Evolutionary conservation across 2,797 vertebrate species (phyloP).

Genomic region (Phoebastria nigripes): DNA sequence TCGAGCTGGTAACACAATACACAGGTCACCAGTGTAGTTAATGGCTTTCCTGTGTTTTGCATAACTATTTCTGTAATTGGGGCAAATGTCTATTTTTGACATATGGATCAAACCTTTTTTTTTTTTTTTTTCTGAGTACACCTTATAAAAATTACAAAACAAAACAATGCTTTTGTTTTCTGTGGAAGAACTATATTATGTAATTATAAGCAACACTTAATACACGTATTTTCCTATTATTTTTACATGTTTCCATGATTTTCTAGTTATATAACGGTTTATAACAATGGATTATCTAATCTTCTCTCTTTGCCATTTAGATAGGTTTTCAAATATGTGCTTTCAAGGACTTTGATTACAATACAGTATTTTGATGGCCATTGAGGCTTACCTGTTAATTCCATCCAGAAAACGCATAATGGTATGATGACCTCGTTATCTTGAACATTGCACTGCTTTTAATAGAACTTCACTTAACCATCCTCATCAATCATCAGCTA

Average conservation of each 20-base stretch:
- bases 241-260: neutral
- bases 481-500: neutral
- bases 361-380: neutral
- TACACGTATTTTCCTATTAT: neutral
- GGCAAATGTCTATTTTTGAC: neutral
- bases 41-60: neutral
- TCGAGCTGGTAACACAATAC: neutral
- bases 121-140: neutral
- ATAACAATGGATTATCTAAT: neutral
- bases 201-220: neutral
- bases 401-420: conserved; percentile 27
- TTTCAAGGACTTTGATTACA: conserved; percentile 27
- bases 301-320: neutral
- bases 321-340: neutral
- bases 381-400: neutral
- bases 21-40: neutral
- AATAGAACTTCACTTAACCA: neutral
- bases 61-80: neutral
- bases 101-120: neutral
- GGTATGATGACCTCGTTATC: neutral
- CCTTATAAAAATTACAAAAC: neutral
- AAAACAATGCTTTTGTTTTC: neutral
- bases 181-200: neutral
- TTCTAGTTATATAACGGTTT: neutral
- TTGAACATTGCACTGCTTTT: neutral